Percentiles rank a stretch among this genome's conserved stretches.
These are phyloP conservation scores for Apostichopus japonicus DNA, from an alignment of 35 echinoderm and acorn worm species.

Conservation along the genomic window DNA sequence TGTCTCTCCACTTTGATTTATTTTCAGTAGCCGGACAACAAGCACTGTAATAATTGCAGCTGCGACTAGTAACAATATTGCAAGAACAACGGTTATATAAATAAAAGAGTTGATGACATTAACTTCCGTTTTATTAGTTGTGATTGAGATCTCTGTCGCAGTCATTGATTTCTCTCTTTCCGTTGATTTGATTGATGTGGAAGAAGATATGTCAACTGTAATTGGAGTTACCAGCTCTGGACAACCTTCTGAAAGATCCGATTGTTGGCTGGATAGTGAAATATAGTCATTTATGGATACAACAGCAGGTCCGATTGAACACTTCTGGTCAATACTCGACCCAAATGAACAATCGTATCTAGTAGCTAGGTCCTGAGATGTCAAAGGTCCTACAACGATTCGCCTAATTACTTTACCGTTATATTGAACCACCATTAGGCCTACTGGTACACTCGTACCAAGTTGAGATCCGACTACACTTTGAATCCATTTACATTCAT, in stretches of 20 bases:
- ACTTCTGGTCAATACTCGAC: neutral
- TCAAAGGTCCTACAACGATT: slow-evolving; percentile 13
- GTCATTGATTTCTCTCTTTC: neutral
- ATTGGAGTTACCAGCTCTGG: neutral
- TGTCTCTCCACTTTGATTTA: too few species aligned
- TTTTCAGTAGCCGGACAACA: too few species aligned
- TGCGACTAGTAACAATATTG: too few species aligned
- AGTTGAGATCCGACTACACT: neutral
- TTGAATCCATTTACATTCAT: neutral
- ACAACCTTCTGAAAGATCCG: neutral
- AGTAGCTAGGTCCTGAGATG: neutral
- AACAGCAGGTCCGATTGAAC: neutral
- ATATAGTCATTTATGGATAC: neutral
- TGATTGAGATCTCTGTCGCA: neutral
- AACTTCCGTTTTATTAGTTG: too few species aligned
- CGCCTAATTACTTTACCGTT: neutral
- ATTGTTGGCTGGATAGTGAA: neutral
- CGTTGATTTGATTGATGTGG: neutral
- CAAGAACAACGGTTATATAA: too few species aligned
- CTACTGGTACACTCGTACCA: neutral
- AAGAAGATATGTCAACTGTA: neutral
- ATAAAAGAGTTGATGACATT: too few species aligned
- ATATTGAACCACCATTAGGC: neutral
- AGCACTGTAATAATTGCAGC: too few species aligned
- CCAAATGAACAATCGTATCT: slow-evolving; percentile 8